A percentile compares a stretch with the other conserved stretches of the same genome.
These are phyloP conservation scores for Nothoprocta perdicaria DNA, from an alignment of 2,113 vertebrate species.

Conservation along the genomic window DNA sequence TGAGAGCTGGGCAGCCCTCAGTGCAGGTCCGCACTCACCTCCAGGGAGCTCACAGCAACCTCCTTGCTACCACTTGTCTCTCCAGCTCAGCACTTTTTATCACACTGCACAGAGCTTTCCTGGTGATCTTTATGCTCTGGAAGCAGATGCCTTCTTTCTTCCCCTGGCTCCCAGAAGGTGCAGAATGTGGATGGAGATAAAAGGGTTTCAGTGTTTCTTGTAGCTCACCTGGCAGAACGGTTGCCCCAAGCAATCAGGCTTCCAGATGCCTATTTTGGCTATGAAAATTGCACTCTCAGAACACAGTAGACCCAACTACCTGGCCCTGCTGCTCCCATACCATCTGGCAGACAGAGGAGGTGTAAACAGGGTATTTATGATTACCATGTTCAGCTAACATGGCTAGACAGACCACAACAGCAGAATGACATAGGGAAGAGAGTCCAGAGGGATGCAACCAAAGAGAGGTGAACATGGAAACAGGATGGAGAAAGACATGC, in stretches of 20 bases:
- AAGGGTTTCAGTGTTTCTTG: slow-evolving; percentile 32
- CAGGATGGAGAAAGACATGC: no score
- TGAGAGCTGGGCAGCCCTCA: neutral
- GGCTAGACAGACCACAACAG: neutral
- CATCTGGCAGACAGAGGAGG: neutral
- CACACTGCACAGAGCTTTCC: slow-evolving; percentile 82
- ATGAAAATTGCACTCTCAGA: neutral
- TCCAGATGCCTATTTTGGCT: neutral
- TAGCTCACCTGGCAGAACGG: neutral
- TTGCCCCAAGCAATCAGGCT: neutral
- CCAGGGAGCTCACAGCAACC: neutral
- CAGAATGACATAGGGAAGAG: neutral
- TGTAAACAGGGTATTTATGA: neutral
- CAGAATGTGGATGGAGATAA: slow-evolving; percentile 81
- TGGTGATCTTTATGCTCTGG: slow-evolving; percentile 83
- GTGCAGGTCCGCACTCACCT: neutral
- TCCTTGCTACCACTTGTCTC: neutral
- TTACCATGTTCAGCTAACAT: neutral
- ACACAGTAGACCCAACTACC: neutral
- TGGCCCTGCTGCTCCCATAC: neutral
- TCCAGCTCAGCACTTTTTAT: neutral
- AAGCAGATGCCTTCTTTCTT: slow-evolving; percentile 84
- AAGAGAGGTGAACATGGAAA: neutral
- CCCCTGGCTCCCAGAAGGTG: slow-evolving; percentile 82
- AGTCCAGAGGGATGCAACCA: neutral